phyloP scores from a whole-genome alignment of 53 echinoderm and acorn worm species.

The Henricia sp. region DNA sequence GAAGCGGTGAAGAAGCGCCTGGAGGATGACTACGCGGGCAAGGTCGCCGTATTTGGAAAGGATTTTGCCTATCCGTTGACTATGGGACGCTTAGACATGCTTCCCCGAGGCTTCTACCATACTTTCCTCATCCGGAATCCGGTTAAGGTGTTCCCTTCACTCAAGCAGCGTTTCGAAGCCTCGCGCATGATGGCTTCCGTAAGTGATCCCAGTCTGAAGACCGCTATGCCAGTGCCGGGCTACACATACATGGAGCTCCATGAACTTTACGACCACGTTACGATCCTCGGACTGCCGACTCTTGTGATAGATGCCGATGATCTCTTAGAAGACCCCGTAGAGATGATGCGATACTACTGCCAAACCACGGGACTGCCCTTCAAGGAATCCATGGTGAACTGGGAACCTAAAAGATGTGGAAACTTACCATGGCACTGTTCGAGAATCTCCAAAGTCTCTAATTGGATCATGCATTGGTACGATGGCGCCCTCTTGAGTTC shows the following conservation, averaged over 20 bases:
- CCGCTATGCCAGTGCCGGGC: slow-evolving; percentile 47
- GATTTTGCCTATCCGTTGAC: slow-evolving; percentile 65
- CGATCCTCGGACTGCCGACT: slow-evolving; percentile 24
- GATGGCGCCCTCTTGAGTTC: slow-evolving; percentile 75
- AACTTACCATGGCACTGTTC: slow-evolving; percentile 73
- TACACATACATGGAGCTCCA: slow-evolving; percentile 70
- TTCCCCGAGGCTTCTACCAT: slow-evolving; percentile 74
- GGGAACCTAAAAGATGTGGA: slow-evolving; percentile 64
- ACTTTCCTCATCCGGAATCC: slow-evolving; percentile 77
- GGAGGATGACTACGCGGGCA: slow-evolving; percentile 45
- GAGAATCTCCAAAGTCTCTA: slow-evolving; percentile 33
- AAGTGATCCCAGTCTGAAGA: slow-evolving; percentile 33
- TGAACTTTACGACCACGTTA: slow-evolving; percentile 59
- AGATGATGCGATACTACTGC: slow-evolving; percentile 74
- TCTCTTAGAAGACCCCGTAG: slow-evolving; percentile 67
- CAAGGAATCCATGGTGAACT: slow-evolving; percentile 68
- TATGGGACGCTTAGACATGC: slow-evolving; percentile 43
- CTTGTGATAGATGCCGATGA: slow-evolving; percentile 85
- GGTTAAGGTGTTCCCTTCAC: slow-evolving; percentile 67
- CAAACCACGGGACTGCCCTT: slow-evolving; percentile 70
- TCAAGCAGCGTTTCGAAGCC: slow-evolving; percentile 52
- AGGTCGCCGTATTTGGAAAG: slow-evolving; percentile 66
- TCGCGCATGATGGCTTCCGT: slow-evolving; percentile 20
- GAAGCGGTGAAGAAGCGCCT: slow-evolving; percentile 35
- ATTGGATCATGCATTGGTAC: slow-evolving; percentile 75